Evolutionary conservation across 2,113 vertebrate genomes (phyloP), one percentile per base, ranked within the genome.

Genomic region (Nannobrachium achirus): DNA sequence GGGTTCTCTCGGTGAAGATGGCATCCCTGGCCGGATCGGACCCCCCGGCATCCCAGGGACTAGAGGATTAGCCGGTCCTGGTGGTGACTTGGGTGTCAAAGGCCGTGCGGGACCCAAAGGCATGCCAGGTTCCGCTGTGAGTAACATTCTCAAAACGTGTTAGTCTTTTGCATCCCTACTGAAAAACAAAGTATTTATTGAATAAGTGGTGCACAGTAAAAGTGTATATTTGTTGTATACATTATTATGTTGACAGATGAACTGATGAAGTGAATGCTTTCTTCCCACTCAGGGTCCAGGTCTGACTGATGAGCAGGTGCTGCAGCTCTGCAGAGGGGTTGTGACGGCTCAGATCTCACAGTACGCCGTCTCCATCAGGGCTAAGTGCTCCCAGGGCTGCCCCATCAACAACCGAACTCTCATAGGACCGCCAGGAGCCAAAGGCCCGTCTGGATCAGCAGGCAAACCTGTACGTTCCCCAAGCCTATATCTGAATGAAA

Each of bases 261-360:
- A 65, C 14, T 52, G 40, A 41, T 19, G 1, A 33, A 6, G 1
- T 66, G 5, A 48, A 25, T 4, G 15, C 55, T 5, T 2, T 46
- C 25, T 9, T 55, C 46, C 56, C 14, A 57, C 73, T 42, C 85
- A 95, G 91, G 93, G 92, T 70, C 89, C 92, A 9, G 90, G 88
- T 67, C 88, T 95, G 65, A 88, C 84, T 1, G 92, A 93, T 18
- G 85, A 93, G 60, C 90, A 94, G 81, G 83, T 93, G 52, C 85
- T 93, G 61, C 88, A 94, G 80, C 83, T 94, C 59, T 93, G 92
- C 73, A 82, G 72, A 49, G 87, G 88, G 0, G 90, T 90, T 44
- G 87, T 93, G 7, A 91, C 84, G 7, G 87, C 88, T 41, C 85
- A 91, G 81, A 75, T 93, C 71, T 92, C 91, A 40, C 91, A 93